Conservation (phyloP, 2,888 invertebrate species). For the Drosophila acutilabella region DNA sequence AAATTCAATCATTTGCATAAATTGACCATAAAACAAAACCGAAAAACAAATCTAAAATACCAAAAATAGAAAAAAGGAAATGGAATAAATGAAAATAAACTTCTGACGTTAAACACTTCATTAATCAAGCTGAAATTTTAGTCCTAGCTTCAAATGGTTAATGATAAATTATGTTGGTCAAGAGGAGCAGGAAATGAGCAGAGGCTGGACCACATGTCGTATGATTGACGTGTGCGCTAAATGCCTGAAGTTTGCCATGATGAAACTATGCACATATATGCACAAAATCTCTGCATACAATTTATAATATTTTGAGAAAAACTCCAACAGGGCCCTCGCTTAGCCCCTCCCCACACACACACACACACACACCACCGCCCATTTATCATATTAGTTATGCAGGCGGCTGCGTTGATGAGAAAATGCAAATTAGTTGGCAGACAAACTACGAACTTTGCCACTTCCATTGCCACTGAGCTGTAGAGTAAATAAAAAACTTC, state of each 20-base stretch:
- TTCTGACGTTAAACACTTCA: conserved; percentile 51
- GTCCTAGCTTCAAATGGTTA: conserved; percentile 30
- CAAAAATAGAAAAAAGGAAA: background rate
- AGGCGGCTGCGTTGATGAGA: conserved; percentile 75
- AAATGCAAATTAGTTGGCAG: conserved; percentile 77
- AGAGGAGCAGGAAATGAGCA: background rate
- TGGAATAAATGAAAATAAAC: conserved; percentile 5
- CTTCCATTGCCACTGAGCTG: conserved; percentile 34
- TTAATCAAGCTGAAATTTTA: conserved; percentile 61
- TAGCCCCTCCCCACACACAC: no score
- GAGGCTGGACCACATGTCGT: conserved; percentile 71
- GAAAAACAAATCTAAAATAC: conserved; percentile 33
- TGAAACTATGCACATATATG: conserved; percentile 31
- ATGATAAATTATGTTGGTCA: conserved; percentile 60
- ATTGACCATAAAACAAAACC: conserved; percentile 74
- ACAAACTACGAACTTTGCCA: conserved; percentile 71
- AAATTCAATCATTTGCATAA: conserved; percentile 64
- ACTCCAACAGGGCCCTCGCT: background rate
- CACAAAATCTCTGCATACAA: conserved; percentile 64
- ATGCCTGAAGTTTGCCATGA: conserved; percentile 48
- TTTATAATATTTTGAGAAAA: conserved; percentile 62
- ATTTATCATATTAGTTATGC: conserved; percentile 67
- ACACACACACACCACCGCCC: background rate
- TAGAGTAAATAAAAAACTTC: conserved; percentile 58
- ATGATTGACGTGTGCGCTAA: conserved; percentile 77